Conservation (phyloP, 2,888 invertebrate species). For the Ophioninae sp. region DNA sequence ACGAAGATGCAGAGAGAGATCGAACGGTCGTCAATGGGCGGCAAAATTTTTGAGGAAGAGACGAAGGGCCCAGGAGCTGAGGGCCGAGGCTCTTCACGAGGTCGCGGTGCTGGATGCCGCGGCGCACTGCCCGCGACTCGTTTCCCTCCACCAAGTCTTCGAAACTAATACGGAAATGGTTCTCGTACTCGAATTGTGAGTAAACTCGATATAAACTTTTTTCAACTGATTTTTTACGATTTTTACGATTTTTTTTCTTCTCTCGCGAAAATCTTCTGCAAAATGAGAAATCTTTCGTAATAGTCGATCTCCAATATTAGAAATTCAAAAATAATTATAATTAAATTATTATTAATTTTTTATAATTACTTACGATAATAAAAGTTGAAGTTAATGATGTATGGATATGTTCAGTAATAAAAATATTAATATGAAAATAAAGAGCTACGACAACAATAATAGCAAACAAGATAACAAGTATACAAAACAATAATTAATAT, state of each 20-base stretch:
- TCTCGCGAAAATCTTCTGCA: no score
- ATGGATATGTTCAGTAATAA: no score
- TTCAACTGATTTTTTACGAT: neutral
- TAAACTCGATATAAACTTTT: constrained; percentile 46
- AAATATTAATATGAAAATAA: neutral
- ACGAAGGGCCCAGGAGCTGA: constrained; percentile 87
- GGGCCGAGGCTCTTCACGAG: constrained; percentile 82
- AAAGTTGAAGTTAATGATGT: no score
- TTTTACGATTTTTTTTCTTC: no score
- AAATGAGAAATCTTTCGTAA: no score
- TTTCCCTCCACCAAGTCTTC: constrained; percentile 84
- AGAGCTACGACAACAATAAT: neutral
- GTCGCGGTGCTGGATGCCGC: constrained; percentile 84
- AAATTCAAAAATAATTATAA: no score
- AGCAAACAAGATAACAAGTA: neutral
- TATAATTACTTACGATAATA: no score
- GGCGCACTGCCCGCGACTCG: constrained; percentile 82
- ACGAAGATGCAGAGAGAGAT: constrained; percentile 92
- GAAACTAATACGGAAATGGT: constrained; percentile 84
- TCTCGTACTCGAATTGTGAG: constrained; percentile 85
- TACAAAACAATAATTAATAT: no score
- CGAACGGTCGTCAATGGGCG: constrained; percentile 94
- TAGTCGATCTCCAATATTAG: no score
- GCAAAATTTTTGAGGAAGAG: constrained; percentile 97
- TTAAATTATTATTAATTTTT: no score